These are phyloP conservation scores for Thunnus thynnus DNA, from an alignment of 2,113 vertebrate genomes.

Conservation along the genomic window DNA sequence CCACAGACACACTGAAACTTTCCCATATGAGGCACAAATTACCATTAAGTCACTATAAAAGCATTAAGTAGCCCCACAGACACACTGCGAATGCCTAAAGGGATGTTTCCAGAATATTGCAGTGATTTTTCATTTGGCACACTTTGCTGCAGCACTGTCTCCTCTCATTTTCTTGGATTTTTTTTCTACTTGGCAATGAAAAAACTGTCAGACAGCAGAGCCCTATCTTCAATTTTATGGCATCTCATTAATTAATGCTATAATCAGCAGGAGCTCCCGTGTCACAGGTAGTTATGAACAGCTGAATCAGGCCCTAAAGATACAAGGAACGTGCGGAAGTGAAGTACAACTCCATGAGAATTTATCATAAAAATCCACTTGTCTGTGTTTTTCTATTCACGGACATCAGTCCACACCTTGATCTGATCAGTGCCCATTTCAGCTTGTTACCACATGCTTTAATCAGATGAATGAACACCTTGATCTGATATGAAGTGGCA, in stretches of 20 bases:
- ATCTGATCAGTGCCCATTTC: slow-evolving; percentile 19
- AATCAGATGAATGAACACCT: slow-evolving; percentile 34
- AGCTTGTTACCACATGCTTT: slow-evolving; percentile 33
- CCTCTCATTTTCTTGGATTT: not conserved
- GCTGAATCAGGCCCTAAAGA: not conserved
- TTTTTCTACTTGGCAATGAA: slow-evolving; percentile 1
- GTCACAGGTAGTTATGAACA: not conserved
- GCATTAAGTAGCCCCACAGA: not conserved
- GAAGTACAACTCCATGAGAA: not conserved
- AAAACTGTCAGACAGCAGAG: not conserved
- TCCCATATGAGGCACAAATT: not conserved
- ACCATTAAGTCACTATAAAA: not conserved
- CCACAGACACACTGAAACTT: not conserved
- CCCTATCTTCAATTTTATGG: slow-evolving; percentile 11
- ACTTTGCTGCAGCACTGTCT: not conserved
- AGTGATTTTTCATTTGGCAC: slow-evolving; percentile 18
- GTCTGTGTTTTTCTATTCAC: not conserved
- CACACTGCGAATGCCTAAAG: not conserved
- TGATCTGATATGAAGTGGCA: slow-evolving; percentile 50
- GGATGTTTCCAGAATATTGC: slow-evolving; percentile 7
- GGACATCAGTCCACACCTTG: not conserved
- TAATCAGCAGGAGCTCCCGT: not conserved
- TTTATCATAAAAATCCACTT: not conserved
- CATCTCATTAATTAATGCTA: slow-evolving; percentile 1
- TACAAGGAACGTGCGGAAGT: not conserved